These are phyloP conservation scores for Morelia viridis DNA, from an alignment of 2,797 vertebrate species.

Conservation along the genomic window DNA sequence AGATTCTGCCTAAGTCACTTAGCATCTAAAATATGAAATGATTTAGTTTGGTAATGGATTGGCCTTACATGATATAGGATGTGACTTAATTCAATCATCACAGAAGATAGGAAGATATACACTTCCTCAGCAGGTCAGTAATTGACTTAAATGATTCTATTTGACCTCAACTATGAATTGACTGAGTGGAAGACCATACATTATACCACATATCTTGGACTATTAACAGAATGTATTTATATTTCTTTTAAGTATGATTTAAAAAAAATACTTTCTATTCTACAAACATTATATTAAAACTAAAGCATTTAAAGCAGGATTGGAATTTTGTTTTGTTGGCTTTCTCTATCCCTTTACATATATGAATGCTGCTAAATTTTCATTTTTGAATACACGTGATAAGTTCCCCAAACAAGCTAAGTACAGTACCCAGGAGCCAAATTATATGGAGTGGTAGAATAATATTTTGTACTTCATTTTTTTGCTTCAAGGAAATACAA, in stretches of 20 bases:
- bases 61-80: not conserved
- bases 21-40: not conserved
- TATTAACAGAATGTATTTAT: not conserved
- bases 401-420: constrained; percentile 8
- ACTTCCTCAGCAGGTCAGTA: not conserved
- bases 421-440: constrained; percentile 8
- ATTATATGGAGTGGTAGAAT: not conserved
- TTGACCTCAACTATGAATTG: not conserved
- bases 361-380: not conserved
- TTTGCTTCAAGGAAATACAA: not conserved
- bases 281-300: constrained; percentile 2
- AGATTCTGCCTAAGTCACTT: not conserved
- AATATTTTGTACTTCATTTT: constrained; percentile 18
- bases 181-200: not conserved
- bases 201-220: not conserved
- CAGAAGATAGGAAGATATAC: not conserved
- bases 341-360: not conserved
- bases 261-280: not conserved
- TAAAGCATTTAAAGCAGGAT: not conserved
- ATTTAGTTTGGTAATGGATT: not conserved
- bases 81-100: not conserved
- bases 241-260: not conserved
- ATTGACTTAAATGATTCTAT: not conserved
- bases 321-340: not conserved
- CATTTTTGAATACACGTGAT: not conserved